A percentile compares a stretch with the other conserved stretches of the same genome.
These are phyloP conservation scores for Tinea pellionella DNA, from an alignment of 2,888 invertebrate genomes.

Conservation along the genomic window DNA sequence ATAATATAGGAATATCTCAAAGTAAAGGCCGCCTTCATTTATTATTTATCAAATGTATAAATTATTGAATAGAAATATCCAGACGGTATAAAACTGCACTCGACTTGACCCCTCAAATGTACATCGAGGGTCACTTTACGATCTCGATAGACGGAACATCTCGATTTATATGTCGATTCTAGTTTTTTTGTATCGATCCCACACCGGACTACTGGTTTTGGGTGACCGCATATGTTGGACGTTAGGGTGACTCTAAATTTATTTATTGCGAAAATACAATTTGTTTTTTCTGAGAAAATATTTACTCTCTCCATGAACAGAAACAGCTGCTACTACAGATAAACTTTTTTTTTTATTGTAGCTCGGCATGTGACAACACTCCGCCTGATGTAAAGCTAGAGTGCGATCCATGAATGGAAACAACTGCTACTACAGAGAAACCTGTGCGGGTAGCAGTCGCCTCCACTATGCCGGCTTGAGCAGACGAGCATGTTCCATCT, in stretches of 20 bases:
- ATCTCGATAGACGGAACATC: conserved; percentile 23
- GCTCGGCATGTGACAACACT: too few relatives aligned
- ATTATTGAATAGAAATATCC: conserved; percentile 52
- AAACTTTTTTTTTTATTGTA: too few relatives aligned
- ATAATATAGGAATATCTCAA: conserved; percentile 31
- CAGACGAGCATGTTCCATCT: too few relatives aligned
- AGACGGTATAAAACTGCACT: conserved; percentile 23
- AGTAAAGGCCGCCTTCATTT: conserved; percentile 25
- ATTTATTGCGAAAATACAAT: neutral
- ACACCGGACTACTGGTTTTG: neutral
- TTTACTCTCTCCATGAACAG: too few relatives aligned
- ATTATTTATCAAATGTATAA: conserved; percentile 69
- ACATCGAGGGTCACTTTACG: conserved; percentile 44
- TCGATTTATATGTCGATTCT: conserved; percentile 28
- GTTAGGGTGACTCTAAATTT: neutral
- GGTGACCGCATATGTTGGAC: conserved; percentile 16
- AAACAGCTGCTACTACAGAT: too few relatives aligned
- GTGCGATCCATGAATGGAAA: too few relatives aligned
- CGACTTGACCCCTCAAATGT: conserved; percentile 32
- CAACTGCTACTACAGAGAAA: too few relatives aligned
- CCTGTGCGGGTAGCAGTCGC: too few relatives aligned
- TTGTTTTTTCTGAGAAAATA: too few relatives aligned
- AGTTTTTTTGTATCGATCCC: conserved; percentile 11
- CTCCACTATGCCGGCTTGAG: too few relatives aligned
- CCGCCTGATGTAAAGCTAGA: too few relatives aligned